Evolutionary conservation across 2,113 vertebrate genomes (phyloP).

Genomic region (Proterorhinus semilunaris): DNA sequence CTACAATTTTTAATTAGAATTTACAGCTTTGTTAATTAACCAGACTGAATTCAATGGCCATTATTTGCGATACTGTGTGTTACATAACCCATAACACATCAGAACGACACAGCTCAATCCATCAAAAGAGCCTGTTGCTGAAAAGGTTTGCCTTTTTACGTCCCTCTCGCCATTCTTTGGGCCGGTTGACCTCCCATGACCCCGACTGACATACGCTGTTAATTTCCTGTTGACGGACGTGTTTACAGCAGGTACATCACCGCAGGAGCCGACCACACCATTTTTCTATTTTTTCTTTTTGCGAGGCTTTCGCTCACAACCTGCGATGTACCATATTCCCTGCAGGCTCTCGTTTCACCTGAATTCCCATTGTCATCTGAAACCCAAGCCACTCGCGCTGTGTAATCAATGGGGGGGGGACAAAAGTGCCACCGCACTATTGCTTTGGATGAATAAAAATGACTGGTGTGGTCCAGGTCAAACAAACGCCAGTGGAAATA

Average conservation of each 20-base stretch:
- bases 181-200: not conserved
- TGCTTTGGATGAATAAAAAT: not conserved
- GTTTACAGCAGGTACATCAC: not conserved
- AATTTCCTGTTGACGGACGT: conserved; percentile 10
- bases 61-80: too few species aligned
- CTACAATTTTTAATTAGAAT: too few species aligned
- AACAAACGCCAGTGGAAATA: too few species aligned
- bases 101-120: not conserved
- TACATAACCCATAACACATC: not conserved
- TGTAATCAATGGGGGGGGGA: not conserved
- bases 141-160: not conserved
- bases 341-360: conserved; percentile 36
- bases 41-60: too few species aligned
- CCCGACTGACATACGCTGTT: not conserved
- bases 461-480: too few species aligned
- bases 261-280: not conserved
- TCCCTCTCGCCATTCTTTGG: not conserved
- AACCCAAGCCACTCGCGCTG: conserved; percentile 27
- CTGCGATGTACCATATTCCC: not conserved
- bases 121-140: not conserved
- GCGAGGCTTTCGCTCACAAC: conserved; percentile 20
- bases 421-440: not conserved
- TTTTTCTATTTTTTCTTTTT: not conserved
- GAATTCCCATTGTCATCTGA: conserved; percentile 34
- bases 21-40: too few species aligned